Base-by-base conservation (phyloP, 2,113 vertebrate species). In the Onychostoma macrolepis region DNA sequence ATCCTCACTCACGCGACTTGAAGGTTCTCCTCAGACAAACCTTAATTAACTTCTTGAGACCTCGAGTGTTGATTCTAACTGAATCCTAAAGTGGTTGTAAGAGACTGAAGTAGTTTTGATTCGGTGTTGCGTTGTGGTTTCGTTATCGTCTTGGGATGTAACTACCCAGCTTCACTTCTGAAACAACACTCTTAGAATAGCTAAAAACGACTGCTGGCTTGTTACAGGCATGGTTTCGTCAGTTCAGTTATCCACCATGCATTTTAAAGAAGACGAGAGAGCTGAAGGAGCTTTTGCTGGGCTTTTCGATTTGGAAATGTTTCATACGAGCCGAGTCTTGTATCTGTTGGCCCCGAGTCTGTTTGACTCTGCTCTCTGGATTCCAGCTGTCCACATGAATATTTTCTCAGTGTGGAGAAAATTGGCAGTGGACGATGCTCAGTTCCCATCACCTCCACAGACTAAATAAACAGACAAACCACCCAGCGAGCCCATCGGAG, bases 351-450 rank as follows among this genome's bases (percentile, higher is more conserved):
- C 92, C 83, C 53, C 4, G 30, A 89, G 81, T 90, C 86, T 93
- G 91, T 93, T 94, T 92, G 86, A 93, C 87, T 88, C 82, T 83
- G 85, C 88, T 91, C 88, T 74, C 56, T 81, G 88, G 74, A 93
- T 93, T 92, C 92, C 91, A 93, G 91, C 91, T 90, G 86, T 92
- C 89, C 90, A 86, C 90, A 92, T 89, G 88, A 92, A 93, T 91
- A 94, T 93, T 95, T 94, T 94, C 90, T 92, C 90, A 93, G 90
- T 90, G 93, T 91, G 92, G 91, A 94, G 92, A 95, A 94, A 94
- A 94, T 90, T 94, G 93, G 93, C 92, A 87, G 90, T 87, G 90
- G 84, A 88, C 78, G 11, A 45, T 78, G 82, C 89, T 93, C 92
- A 91, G 92, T 94, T 94, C 92, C 92, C 90, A 93, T 92, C 88